Conservation (phyloP, 2,113 vertebrate genomes). For the Microtus montanus region DNA sequence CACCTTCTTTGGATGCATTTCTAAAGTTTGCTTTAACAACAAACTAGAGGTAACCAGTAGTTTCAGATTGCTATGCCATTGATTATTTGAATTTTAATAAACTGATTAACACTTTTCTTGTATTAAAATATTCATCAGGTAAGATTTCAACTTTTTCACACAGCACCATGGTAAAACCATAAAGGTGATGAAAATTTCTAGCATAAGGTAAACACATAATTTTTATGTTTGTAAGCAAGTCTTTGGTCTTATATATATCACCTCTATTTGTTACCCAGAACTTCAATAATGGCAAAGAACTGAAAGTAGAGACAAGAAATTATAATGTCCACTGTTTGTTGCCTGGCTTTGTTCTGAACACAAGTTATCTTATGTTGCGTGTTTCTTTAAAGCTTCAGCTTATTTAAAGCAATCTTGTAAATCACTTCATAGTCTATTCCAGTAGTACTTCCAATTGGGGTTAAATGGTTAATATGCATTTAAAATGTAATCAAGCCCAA, state of each 20-base stretch:
- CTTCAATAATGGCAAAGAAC: neutral
- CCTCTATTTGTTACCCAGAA: neutral
- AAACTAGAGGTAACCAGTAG: neutral
- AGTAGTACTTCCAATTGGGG: constrained; percentile 51
- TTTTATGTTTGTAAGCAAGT: neutral
- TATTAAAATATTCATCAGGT: neutral
- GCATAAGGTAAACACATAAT: accelerated
- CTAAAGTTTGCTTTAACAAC: neutral
- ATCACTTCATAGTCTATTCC: constrained; percentile 53
- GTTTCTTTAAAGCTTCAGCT: constrained; percentile 22
- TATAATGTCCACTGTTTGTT: neutral
- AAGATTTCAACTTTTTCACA: neutral
- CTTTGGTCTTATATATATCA: neutral
- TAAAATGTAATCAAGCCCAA: constrained; percentile 73
- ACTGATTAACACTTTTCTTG: neutral
- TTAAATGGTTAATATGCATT: constrained; percentile 75
- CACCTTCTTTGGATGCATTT: neutral
- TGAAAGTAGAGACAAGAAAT: neutral
- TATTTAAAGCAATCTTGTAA: constrained; percentile 65
- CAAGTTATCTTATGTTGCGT: neutral
- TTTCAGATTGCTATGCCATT: neutral
- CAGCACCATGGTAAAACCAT: neutral
- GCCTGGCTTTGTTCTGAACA: neutral
- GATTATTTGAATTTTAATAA: neutral
- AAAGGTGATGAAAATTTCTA: neutral